Percentiles rank a stretch among this genome's conserved stretches.
Conservation (phyloP, 2,797 vertebrate species). For the Pipistrellus kuhlii region DNA sequence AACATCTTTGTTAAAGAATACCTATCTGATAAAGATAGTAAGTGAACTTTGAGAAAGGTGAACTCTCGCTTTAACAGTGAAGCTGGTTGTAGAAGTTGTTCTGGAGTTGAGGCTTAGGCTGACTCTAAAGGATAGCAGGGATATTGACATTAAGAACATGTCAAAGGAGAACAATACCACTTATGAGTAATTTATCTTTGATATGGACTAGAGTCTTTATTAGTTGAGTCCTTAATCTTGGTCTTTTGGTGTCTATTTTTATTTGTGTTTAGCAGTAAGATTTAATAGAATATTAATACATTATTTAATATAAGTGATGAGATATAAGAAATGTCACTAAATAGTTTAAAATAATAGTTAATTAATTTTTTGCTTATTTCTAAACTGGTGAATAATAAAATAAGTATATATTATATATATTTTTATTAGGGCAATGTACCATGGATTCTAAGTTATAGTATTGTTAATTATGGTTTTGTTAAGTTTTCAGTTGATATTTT, state of each 20-base stretch:
- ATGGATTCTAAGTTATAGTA: neutral
- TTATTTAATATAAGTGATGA: neutral
- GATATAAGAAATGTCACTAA: neutral
- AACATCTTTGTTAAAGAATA: neutral
- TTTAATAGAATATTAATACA: conserved; percentile 4
- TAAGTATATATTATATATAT: neutral
- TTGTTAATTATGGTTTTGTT: conserved; percentile 14
- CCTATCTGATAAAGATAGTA: neutral
- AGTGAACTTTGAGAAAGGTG: neutral
- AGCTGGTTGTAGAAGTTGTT: neutral
- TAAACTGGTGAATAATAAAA: neutral
- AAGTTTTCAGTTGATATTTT: neutral
- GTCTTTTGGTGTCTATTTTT: neutral
- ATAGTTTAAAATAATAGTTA: neutral
- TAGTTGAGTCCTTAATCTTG: neutral
- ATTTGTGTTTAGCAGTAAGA: neutral
- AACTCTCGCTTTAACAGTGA: neutral
- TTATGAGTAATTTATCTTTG: conserved; percentile 36
- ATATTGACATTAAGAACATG: neutral
- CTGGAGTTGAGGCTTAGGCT: neutral
- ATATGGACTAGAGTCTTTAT: neutral
- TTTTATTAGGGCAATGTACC: neutral
- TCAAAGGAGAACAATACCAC: neutral
- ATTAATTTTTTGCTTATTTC: conserved; percentile 33
- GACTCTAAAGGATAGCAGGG: neutral